Evolutionary conservation across 92 coral and sea anemone species (phyloP).

Genomic region (Palythoa heliodiscus): DNA sequence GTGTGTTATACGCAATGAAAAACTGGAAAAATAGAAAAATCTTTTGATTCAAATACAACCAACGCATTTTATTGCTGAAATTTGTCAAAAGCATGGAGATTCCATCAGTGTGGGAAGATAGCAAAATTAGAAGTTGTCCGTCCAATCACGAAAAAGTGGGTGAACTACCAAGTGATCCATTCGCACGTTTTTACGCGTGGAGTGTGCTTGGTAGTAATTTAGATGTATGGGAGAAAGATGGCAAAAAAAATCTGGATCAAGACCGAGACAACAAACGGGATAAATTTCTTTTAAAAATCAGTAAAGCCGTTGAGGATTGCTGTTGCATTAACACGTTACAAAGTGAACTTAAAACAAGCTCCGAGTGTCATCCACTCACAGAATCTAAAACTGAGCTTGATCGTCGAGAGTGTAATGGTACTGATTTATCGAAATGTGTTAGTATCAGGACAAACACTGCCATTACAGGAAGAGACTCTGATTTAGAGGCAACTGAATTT

Average conservation of each 20-base stretch:
- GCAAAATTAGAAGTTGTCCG: too few relatives aligned
- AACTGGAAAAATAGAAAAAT: too few relatives aligned
- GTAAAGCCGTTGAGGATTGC: background rate
- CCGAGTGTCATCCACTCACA: background rate
- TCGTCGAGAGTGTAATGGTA: background rate
- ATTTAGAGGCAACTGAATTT: constrained; percentile 16
- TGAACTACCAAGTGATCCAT: constrained; percentile 21
- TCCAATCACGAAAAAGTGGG: background rate
- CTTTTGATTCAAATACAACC: too few relatives aligned
- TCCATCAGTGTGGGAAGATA: too few relatives aligned
- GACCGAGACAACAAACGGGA: background rate
- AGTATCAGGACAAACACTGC: background rate
- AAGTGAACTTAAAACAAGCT: background rate
- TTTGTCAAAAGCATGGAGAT: too few relatives aligned
- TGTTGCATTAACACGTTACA: background rate
- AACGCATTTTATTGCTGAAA: too few relatives aligned
- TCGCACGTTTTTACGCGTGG: background rate
- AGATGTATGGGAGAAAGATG: background rate
- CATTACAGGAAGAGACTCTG: constrained; percentile 8
- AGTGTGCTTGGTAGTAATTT: background rate
- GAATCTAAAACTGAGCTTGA: background rate
- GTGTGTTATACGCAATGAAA: too few relatives aligned
- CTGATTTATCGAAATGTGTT: background rate
- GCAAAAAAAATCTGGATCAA: background rate
- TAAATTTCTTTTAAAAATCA: background rate